These are phyloP conservation scores for Thalassarche chlororhynchos DNA, from an alignment of 2,113 vertebrate genomes.

Conservation along the genomic window DNA sequence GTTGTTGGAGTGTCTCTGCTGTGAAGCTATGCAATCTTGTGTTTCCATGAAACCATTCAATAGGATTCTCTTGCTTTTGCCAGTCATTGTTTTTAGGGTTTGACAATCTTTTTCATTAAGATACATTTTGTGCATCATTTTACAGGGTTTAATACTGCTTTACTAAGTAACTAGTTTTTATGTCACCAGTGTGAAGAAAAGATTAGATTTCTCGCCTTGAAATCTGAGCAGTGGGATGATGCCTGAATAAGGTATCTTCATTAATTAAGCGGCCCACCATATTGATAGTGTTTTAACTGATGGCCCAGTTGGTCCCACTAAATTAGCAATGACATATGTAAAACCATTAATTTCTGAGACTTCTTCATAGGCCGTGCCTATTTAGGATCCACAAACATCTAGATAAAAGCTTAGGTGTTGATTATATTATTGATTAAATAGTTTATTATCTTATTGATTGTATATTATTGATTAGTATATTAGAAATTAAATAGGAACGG, in stretches of 20 bases:
- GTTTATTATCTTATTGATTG: neutral
- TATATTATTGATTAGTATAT: neutral
- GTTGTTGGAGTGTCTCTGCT: neutral
- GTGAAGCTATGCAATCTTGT: neutral
- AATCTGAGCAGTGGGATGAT: neutral
- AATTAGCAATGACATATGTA: neutral
- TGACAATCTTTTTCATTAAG: neutral
- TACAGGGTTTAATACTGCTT: neutral
- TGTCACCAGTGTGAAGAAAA: neutral
- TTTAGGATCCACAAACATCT: neutral
- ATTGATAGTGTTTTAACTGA: neutral
- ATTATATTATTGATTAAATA: neutral
- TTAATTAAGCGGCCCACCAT: neutral
- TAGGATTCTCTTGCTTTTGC: neutral
- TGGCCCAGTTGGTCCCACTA: neutral
- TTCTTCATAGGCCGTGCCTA: neutral
- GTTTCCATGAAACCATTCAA: neutral
- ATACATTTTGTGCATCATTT: neutral
- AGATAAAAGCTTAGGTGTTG: neutral
- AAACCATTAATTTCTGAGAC: neutral
- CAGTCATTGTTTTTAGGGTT: neutral
- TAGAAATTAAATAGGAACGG: neutral
- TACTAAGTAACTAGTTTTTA: neutral
- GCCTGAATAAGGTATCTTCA: neutral
- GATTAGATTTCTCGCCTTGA: neutral